These are phyloP conservation scores for Solea senegalensis DNA, from an alignment of 2,113 vertebrate species.

Conservation along the genomic window DNA sequence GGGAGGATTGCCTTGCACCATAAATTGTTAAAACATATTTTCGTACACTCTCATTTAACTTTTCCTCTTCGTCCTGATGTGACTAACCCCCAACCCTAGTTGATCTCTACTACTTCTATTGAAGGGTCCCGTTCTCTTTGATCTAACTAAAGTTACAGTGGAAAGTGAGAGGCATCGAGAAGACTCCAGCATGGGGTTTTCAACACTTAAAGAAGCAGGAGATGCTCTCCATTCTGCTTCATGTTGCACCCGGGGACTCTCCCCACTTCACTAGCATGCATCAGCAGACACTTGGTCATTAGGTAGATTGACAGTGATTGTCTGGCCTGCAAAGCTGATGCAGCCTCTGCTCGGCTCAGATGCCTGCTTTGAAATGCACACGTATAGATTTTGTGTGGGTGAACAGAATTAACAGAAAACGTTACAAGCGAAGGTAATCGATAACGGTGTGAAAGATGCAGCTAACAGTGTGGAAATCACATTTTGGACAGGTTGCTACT, in stretches of 20 bases:
- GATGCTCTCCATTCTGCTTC: conserved; percentile 72
- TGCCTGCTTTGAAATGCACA: conserved; percentile 76
- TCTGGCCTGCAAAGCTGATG: conserved; percentile 71
- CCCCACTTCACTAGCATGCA: conserved; percentile 63
- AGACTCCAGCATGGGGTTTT: conserved; percentile 62
- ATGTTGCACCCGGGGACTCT: conserved; percentile 68
- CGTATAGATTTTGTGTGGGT: conserved; percentile 80
- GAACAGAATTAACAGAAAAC: conserved; percentile 82
- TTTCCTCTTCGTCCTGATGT: conserved; percentile 58
- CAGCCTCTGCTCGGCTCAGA: conserved; percentile 59
- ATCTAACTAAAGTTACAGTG: conserved; percentile 73
- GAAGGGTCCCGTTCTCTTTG: conserved; percentile 71
- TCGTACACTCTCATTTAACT: conserved; percentile 58
- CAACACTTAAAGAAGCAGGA: conserved; percentile 65
- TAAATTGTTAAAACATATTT: conserved; percentile 66
- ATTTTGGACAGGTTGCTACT: conserved; percentile 74
- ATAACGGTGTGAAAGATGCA: conserved; percentile 78
- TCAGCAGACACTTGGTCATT: conserved; percentile 78
- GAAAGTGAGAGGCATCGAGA: conserved; percentile 62
- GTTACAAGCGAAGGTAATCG: conserved; percentile 79
- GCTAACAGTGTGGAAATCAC: conserved; percentile 77
- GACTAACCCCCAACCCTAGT: conserved; percentile 56
- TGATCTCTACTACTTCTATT: conserved; percentile 70
- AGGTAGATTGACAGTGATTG: conserved; percentile 80
- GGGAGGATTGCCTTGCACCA: conserved; percentile 49